These are phyloP conservation scores for Neodon shergylaensis DNA, from an alignment of 2,113 vertebrate genomes.

Conservation along the genomic window DNA sequence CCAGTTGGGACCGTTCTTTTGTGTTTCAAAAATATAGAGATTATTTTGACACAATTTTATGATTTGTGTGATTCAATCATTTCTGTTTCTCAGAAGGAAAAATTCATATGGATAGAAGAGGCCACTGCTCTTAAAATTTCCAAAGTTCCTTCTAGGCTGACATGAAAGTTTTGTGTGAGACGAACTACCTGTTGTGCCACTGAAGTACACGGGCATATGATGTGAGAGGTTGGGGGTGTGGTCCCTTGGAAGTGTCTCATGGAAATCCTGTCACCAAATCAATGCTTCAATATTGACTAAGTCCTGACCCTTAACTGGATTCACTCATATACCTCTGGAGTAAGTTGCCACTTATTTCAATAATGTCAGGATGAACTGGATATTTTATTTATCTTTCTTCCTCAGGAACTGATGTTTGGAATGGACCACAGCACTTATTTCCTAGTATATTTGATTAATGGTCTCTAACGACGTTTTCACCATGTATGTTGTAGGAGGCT, in stretches of 20 bases:
- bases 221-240: neutral
- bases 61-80: neutral
- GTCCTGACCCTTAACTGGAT: neutral
- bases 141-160: neutral
- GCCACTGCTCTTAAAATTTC: neutral
- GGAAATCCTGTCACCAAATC: neutral
- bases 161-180: neutral
- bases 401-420: conserved; percentile 32
- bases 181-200: neutral
- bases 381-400: neutral
- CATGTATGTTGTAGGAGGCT: too few species aligned
- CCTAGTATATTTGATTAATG: neutral
- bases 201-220: neutral
- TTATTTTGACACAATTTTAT: neutral
- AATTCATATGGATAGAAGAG: neutral
- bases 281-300: neutral
- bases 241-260: neutral
- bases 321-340: neutral
- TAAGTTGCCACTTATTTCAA: conserved; percentile 19
- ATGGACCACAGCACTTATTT: neutral
- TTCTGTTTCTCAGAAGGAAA: too few species aligned
- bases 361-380: neutral
- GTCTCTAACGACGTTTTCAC: conserved; percentile 10
- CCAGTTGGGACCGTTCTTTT: neutral
- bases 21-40: neutral